Percentiles rank a stretch among this genome's conserved stretches.
phyloP scores from a whole-genome alignment of 2,888 invertebrate species.

The Drosophila paucipuncta region DNA sequence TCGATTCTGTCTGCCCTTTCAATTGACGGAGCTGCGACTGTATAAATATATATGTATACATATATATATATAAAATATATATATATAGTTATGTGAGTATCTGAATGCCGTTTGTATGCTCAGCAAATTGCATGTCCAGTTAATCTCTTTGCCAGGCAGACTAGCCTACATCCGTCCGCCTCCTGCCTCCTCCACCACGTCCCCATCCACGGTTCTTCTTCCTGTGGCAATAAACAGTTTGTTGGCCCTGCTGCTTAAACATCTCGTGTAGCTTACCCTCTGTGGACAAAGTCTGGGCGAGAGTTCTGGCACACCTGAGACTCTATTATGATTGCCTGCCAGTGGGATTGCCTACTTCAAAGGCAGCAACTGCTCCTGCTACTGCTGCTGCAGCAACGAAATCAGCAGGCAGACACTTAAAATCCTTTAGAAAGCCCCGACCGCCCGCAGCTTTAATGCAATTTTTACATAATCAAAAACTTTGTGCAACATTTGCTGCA shows the following conservation, averaged over 20 bases:
- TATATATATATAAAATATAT: background rate
- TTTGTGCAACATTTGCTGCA: conserved; percentile 67
- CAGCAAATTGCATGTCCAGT: conserved; percentile 57
- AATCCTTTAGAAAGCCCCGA: conserved; percentile 21
- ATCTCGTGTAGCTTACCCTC: conserved; percentile 13
- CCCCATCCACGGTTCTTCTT: background rate
- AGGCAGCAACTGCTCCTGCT: conserved; percentile 19
- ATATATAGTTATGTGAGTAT: background rate
- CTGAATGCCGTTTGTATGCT: conserved; percentile 4
- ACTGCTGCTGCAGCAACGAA: conserved; percentile 8
- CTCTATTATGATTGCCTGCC: conserved; percentile 54
- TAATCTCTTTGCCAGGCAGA: conserved; percentile 22
- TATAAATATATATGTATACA: conserved; percentile 4
- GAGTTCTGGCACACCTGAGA: conserved; percentile 55
- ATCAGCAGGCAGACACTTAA: conserved; percentile 21
- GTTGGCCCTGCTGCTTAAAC: conserved; percentile 52
- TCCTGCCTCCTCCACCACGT: background rate
- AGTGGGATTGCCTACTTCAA: conserved; percentile 49
- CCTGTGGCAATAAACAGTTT: conserved; percentile 35
- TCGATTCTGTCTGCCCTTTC: conserved; percentile 31
- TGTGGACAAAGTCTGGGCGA: conserved; percentile 21
- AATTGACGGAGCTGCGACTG: conserved; percentile 33
- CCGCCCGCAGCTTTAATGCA: conserved; percentile 59
- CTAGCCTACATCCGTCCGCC: background rate
- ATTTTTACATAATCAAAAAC: conserved; percentile 69